Base-by-base conservation (phyloP, 2,797 vertebrate species). In the Taenioides sp. region DNA sequence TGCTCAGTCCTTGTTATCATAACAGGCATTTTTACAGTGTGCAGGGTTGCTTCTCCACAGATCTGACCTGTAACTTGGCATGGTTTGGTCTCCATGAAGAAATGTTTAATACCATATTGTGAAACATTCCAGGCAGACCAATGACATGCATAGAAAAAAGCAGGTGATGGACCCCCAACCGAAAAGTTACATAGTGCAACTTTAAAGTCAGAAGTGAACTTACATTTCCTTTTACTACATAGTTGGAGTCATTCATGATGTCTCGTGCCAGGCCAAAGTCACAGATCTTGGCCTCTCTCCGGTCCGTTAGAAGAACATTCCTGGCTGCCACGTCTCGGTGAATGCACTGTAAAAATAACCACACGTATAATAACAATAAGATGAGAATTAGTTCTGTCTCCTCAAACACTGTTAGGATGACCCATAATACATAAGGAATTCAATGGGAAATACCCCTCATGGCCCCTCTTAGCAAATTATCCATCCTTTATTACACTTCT, bases 191-290 rank as follows among this genome's bases (percentile, higher is more conserved):
- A 61, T 61, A 49, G 2, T 5, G 57, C 23, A 12, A 17, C 58
- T 31, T 59, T 23, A 5, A 12, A 1, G 31, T 4, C 14, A 1
- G 49, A 25, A 10, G 5, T 68, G 4, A 20, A 37, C 84, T 96
- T 89, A 99, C 98, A 0, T 99, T 99, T 90, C 98, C 98, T 87
- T 98, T 99, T 52, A 99, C 97, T 2, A 99, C 96, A 0, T 99
- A 99, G 89, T 98, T 99, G 1, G 95, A 95, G 84, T 99, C 98
- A 10, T 98, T 98, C 96, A 98, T 97, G 90, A 99, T 99, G 88
- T 99, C 98, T 16, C 98, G 94, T 0, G 98, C 98, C 84, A 99
- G 90, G 55, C 98, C 98, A 0, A 99, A 99, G 92, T 99, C 98
- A 52, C 98, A 98, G 67, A 99, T 99, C 92, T 99, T 99, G 68